Conservation (phyloP, 2,797 vertebrate species). For the Fistularia commersonii region DNA sequence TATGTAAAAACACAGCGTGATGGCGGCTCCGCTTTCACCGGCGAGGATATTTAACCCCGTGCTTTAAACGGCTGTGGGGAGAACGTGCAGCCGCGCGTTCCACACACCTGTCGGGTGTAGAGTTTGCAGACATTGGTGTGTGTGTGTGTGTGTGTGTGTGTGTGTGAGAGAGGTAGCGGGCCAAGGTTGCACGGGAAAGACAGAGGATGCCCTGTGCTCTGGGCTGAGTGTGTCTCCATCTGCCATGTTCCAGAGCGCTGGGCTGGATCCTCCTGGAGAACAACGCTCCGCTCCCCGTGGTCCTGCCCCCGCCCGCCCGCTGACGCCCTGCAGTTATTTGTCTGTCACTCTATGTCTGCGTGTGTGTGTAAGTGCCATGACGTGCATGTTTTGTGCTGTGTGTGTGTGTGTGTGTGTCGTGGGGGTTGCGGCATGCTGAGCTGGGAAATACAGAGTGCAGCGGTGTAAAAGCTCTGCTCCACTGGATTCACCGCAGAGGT, state of each 20-base stretch:
- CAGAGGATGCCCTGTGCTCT: slow-evolving; percentile 43
- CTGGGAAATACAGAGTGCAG: slow-evolving; percentile 52
- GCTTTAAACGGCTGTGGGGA: too few relatives aligned
- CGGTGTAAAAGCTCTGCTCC: slow-evolving; percentile 47
- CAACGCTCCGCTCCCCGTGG: slow-evolving; percentile 68
- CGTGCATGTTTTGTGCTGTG: slow-evolving; percentile 22
- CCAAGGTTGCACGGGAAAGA: slow-evolving; percentile 27
- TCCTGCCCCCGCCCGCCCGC: too few relatives aligned
- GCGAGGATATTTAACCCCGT: too few relatives aligned
- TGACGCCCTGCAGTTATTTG: too few relatives aligned
- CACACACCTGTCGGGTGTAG: too few relatives aligned
- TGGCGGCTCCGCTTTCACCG: slow-evolving; percentile 10
- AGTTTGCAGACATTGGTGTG: not conserved
- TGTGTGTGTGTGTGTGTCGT: not conserved
- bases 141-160: slow-evolving; percentile 6
- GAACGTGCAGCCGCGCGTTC: too few relatives aligned
- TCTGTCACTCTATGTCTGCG: slow-evolving; percentile 14
- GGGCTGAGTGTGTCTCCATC: slow-evolving; percentile 63
- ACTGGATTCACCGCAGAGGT: slow-evolving; percentile 51
- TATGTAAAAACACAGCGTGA: too few relatives aligned
- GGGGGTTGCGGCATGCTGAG: slow-evolving; percentile 46
- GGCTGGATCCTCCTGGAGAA: slow-evolving; percentile 71
- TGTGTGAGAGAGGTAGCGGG: not conserved
- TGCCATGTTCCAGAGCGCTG: slow-evolving; percentile 64
- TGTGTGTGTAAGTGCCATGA: slow-evolving; percentile 3